Percentiles rank a stretch among this genome's conserved stretches.
These are phyloP conservation scores for Spheniscus mendiculus DNA, from an alignment of 2,113 vertebrate genomes.

Conservation along the genomic window DNA sequence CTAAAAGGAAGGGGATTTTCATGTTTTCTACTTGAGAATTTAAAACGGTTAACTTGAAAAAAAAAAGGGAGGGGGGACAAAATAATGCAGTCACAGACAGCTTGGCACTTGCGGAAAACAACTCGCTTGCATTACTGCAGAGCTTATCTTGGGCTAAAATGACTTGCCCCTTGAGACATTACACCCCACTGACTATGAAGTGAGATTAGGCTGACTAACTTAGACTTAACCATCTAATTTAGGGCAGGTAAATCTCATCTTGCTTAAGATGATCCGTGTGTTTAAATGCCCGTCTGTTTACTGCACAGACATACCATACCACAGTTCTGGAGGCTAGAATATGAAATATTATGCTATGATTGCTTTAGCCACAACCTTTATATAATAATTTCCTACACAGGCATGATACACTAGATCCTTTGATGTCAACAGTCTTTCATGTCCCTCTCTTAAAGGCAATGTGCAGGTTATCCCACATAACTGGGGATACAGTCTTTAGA, in stretches of 20 bases:
- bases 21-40: neutral
- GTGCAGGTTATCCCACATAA: neutral
- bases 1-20: neutral
- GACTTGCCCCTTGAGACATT: neutral
- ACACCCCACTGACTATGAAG: neutral
- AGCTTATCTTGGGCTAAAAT: neutral
- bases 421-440: neutral
- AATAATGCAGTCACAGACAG: neutral
- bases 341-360: neutral
- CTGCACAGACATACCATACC: neutral
- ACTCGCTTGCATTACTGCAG: neutral
- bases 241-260: neutral
- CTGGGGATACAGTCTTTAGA: neutral
- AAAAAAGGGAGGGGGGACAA: fast-evolving
- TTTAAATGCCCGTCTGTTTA: neutral
- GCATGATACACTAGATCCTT: neutral
- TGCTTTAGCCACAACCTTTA: neutral
- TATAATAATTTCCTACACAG: neutral
- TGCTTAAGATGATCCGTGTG: neutral
- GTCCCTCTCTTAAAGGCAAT: neutral
- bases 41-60: neutral
- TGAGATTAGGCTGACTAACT: neutral
- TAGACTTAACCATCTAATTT: neutral
- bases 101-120: neutral
- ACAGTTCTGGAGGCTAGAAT: neutral